Evolutionary conservation across 2,113 vertebrate species (phyloP).

Genomic region (Anguilla japonica): DNA sequence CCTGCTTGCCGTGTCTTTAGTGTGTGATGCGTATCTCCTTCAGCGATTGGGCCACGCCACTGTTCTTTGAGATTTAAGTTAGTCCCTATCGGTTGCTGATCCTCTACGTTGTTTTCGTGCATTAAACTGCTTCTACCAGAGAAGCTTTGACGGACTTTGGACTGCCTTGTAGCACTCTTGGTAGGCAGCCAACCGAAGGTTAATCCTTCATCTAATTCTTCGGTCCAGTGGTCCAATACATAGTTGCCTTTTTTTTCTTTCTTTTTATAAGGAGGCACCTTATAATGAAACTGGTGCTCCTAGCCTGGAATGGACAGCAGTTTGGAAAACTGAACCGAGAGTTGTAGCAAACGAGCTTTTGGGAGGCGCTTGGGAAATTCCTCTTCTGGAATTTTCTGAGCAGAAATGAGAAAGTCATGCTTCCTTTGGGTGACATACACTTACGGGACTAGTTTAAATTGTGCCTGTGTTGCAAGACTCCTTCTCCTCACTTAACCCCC

Average conservation of each 20-base stretch:
- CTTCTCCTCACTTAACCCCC: background rate
- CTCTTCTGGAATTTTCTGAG: background rate
- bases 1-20: background rate
- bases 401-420: background rate
- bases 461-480: background rate
- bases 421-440: background rate
- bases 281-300: background rate
- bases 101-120: background rate
- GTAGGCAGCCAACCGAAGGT: background rate
- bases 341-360: background rate
- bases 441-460: background rate
- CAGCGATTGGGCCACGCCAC: no score
- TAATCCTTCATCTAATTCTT: background rate
- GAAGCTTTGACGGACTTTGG: background rate
- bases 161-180: background rate
- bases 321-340: background rate
- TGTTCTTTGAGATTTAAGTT: no score
- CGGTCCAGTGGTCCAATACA: background rate
- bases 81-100: background rate
- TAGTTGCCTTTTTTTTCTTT: background rate
- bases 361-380: background rate
- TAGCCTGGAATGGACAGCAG: background rate
- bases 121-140: background rate
- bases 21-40: background rate
- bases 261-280: background rate